Evolutionary conservation across 30 jellyfish, hydroid and myxozoan species (phyloP).

Genomic region (Turritopsis rubra): DNA sequence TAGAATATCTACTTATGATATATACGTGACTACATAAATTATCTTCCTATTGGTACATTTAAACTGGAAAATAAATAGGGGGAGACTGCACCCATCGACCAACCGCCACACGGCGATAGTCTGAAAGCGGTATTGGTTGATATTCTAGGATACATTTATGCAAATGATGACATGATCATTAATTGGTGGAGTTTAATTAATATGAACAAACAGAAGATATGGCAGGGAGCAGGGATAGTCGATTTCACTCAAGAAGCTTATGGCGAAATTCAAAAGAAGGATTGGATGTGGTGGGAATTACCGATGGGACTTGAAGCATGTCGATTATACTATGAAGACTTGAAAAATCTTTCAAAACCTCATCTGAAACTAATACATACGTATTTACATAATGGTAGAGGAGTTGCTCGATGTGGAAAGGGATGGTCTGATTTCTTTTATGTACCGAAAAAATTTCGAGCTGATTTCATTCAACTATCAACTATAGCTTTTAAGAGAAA

Average conservation of each 20-base stretch:
- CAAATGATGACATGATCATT: not conserved
- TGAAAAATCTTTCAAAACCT: not conserved
- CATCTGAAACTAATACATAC: not conserved
- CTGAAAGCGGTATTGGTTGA: not conserved
- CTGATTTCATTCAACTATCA: constrained; percentile 31
- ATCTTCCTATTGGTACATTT: too few species aligned
- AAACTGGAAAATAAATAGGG: too few species aligned
- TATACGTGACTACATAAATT: too few species aligned
- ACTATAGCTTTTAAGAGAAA: constrained; percentile 31
- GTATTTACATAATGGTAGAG: not conserved
- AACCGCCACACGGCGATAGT: too few species aligned
- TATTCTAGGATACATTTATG: constrained; percentile 4
- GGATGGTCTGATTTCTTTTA: constrained; percentile 78
- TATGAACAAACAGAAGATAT: not conserved
- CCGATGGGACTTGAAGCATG: not conserved
- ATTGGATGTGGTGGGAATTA: constrained; percentile 10
- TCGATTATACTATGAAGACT: not conserved
- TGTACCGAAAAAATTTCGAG: constrained; percentile 66
- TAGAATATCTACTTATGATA: too few species aligned
- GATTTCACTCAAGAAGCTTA: constrained; percentile 6
- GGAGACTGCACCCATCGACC: too few species aligned
- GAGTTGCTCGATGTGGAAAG: constrained; percentile 9
- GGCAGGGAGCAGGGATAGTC: constrained; percentile 6
- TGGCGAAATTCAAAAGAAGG: not conserved
- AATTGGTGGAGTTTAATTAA: constrained; percentile 1